Conservation (phyloP, 2,113 vertebrate species). For the Tylochromis polylepis region DNA sequence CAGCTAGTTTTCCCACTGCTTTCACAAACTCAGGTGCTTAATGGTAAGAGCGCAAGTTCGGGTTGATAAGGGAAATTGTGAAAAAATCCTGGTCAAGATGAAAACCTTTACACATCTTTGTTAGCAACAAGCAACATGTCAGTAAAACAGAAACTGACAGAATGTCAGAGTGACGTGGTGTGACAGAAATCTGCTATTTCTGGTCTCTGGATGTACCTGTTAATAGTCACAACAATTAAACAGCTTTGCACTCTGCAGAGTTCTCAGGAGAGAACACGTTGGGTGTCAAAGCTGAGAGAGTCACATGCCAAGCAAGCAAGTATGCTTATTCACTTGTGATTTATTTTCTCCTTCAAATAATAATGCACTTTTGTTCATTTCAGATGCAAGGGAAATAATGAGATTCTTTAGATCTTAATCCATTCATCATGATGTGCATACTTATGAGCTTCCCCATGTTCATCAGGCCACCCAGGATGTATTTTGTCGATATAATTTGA, state of each 20-base stretch:
- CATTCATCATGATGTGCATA: background rate
- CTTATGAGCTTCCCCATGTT: background rate
- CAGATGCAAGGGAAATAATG: background rate
- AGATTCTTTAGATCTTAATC: background rate
- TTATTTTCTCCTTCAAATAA: background rate
- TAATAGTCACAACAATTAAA: constrained; percentile 38
- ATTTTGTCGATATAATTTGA: background rate
- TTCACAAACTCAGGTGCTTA: background rate
- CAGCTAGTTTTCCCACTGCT: background rate
- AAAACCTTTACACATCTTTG: background rate
- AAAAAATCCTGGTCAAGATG: background rate
- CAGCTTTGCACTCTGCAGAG: background rate
- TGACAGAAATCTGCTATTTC: constrained; percentile 20
- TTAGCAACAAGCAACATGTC: background rate
- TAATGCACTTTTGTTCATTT: background rate
- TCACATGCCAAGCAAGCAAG: background rate
- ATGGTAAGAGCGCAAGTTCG: background rate
- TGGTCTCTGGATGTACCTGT: background rate
- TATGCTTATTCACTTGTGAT: background rate
- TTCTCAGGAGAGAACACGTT: background rate
- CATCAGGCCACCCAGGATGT: background rate
- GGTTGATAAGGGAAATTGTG: background rate
- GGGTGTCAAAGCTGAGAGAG: constrained; percentile 11
- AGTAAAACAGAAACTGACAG: background rate
- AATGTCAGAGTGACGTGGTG: constrained; percentile 1